phyloP scores from a whole-genome alignment of 2,113 vertebrate species.

The Hyperopisus bebe region DNA sequence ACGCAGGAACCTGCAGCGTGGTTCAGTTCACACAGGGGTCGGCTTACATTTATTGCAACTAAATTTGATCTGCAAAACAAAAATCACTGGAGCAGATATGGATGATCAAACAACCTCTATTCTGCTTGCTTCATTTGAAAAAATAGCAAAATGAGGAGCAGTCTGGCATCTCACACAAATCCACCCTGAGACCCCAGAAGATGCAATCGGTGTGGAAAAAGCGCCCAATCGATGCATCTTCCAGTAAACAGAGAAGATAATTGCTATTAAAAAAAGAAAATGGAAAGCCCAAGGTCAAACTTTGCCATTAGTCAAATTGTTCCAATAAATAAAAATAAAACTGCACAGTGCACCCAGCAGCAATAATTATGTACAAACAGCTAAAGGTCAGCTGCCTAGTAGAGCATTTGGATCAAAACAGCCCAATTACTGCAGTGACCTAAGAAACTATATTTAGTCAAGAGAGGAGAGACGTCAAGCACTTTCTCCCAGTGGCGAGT shows the following conservation, averaged over 20 bases:
- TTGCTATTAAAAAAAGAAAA: conserved; percentile 27
- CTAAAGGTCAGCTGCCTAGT: conserved; percentile 15
- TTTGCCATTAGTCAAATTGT: conserved; percentile 37
- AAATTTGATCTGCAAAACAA: neutral
- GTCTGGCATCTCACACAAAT: neutral
- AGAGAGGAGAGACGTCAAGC: neutral
- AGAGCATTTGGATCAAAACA: conserved; percentile 16
- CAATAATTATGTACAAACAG: conserved; percentile 32
- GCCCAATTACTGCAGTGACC: conserved; percentile 7
- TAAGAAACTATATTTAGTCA: neutral
- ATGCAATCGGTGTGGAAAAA: neutral
- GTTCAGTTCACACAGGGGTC: neutral
- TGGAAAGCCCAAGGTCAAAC: conserved; percentile 39
- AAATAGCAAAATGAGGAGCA: neutral
- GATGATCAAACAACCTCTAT: neutral
- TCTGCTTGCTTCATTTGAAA: neutral
- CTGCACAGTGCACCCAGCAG: conserved; percentile 23
- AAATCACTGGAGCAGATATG: neutral
- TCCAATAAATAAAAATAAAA: conserved; percentile 42
- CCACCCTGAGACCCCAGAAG: neutral
- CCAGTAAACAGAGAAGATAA: neutral
- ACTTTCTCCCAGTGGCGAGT: neutral
- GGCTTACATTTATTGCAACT: neutral
- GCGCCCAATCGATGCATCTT: conserved; percentile 5
- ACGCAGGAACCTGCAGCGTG: neutral